Percentiles rank a stretch among this genome's conserved stretches.
Evolutionary conservation across 2,797 vertebrate species (phyloP).

Genomic region (Galagoides demidoff): DNA sequence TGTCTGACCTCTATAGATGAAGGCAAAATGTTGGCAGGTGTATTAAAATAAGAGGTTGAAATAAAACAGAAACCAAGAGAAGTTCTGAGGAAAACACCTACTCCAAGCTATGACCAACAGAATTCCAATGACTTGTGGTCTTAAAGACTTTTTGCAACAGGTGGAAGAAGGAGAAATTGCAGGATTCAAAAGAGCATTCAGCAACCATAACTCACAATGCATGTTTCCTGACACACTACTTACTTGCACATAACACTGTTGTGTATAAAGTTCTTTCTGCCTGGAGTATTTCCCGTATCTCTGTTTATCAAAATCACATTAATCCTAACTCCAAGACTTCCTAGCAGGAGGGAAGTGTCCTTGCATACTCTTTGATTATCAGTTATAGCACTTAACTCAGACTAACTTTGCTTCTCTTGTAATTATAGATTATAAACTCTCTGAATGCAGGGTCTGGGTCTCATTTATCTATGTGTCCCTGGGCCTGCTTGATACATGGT

Average conservation of each 20-base stretch:
- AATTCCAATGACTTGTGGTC: background rate
- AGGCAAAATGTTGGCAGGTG: slow-evolving; percentile 13
- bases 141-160: background rate
- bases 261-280: background rate
- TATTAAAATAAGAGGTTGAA: background rate
- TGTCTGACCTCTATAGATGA: background rate
- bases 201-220: background rate
- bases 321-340: background rate
- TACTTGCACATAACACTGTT: background rate
- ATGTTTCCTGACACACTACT: background rate
- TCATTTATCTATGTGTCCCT: background rate
- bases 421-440: background rate
- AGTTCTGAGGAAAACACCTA: background rate
- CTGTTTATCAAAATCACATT: background rate
- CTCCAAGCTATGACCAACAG: background rate
- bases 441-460: background rate
- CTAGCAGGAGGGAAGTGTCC: background rate
- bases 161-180: background rate
- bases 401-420: background rate
- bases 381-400: background rate
- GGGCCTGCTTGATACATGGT: background rate
- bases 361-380: background rate
- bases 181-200: background rate
- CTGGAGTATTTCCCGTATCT: background rate
- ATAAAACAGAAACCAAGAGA: background rate